Evolutionary conservation across 2,113 vertebrate genomes (phyloP).

Genomic region (Miniopterus natalensis): DNA sequence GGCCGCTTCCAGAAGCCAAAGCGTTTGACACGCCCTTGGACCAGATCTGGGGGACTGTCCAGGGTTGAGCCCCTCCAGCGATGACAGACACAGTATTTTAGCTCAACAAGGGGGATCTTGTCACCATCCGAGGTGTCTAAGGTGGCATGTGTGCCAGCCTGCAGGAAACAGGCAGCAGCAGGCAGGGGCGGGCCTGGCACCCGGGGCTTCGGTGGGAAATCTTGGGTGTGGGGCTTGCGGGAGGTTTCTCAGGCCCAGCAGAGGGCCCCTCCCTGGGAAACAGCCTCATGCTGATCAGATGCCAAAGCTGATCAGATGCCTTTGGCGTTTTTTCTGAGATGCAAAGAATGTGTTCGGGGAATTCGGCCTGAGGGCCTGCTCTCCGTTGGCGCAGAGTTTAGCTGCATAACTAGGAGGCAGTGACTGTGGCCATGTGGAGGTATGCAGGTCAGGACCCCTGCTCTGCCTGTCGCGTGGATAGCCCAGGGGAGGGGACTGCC

Average conservation of each 20-base stretch:
- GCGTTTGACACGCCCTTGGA: accelerated
- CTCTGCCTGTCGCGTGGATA: accelerated
- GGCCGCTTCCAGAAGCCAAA: neutral
- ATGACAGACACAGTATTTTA: neutral
- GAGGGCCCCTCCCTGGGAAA: too few relatives aligned
- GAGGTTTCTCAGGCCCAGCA: accelerated
- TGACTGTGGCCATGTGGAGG: neutral
- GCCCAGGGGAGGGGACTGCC: neutral
- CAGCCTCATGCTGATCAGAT: accelerated
- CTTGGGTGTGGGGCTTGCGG: accelerated
- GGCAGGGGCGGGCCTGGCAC: accelerated
- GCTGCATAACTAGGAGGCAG: neutral
- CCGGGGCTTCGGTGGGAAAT: neutral
- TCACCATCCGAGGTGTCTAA: accelerated
- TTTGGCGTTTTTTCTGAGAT: neutral
- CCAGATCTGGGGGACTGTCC: neutral
- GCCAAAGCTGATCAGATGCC: neutral
- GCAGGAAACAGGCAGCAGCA: accelerated
- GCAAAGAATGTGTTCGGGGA: slow-evolving; percentile 25
- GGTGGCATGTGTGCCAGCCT: accelerated
- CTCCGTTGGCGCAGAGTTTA: neutral
- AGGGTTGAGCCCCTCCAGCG: neutral
- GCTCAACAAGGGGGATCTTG: neutral
- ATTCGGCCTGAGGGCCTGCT: neutral
- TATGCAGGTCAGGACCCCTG: accelerated